Conservation (phyloP, 2,888 invertebrate species). For the Brenthis daphne region DNA sequence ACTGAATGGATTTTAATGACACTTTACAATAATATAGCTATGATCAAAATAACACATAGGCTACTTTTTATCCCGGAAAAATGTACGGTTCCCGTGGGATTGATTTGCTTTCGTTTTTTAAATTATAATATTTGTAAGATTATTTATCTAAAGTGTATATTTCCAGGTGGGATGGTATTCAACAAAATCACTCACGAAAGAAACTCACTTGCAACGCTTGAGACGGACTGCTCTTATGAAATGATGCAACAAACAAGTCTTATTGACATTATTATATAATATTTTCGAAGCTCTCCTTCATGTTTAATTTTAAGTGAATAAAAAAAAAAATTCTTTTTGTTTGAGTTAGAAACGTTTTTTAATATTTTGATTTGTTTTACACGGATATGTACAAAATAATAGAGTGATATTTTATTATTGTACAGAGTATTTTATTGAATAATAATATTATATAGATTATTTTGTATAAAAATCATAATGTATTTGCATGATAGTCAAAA, state of each 20-base stretch:
- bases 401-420: constrained; percentile 12
- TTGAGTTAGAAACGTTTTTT: constrained; percentile 40
- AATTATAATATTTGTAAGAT: too few species aligned
- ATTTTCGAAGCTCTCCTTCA: constrained; percentile 45
- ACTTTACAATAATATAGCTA: too few species aligned
- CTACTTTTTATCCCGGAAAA: too few species aligned
- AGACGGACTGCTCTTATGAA: constrained; percentile 68
- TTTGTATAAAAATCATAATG: too few species aligned
- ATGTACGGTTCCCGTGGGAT: too few species aligned
- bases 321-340: constrained; percentile 41
- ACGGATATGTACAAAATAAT: constrained; percentile 3
- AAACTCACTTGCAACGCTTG: constrained; percentile 60
- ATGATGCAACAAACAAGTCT: constrained; percentile 39
- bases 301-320: constrained; percentile 49
- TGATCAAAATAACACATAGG: too few species aligned
- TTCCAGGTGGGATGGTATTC: constrained; percentile 67
- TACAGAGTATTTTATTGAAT: constrained; percentile 3
- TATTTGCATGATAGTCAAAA: background rate
- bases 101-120: too few species aligned
- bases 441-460: background rate
- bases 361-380: background rate
- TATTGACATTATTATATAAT: constrained; percentile 6
- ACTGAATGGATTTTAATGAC: too few species aligned
- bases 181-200: constrained; percentile 51
- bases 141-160: background rate